Evolutionary conservation across 2,113 vertebrate species (phyloP).

Genomic region (Neopipo cinnamomea): DNA sequence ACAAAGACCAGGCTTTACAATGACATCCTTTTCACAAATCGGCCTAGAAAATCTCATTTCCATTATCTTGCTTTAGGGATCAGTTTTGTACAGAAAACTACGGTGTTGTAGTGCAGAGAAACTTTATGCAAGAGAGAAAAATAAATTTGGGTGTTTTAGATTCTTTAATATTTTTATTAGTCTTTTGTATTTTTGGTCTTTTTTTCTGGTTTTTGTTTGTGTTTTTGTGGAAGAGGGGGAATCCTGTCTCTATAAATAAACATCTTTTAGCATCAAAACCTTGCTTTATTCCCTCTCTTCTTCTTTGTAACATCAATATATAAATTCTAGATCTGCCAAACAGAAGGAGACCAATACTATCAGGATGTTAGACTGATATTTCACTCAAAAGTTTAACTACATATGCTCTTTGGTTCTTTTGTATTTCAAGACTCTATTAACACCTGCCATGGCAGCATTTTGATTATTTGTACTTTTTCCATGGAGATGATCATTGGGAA

Average conservation of each 20-base stretch:
- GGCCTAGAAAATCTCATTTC: neutral
- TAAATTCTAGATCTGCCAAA: neutral
- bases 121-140: neutral
- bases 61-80: neutral
- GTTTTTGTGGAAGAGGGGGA: accelerated
- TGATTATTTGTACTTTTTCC: neutral
- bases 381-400: neutral
- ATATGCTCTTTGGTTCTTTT: neutral
- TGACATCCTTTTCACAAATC: neutral
- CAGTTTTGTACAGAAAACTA: neutral
- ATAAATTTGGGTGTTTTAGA: neutral
- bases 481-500: neutral
- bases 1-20: neutral
- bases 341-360: neutral
- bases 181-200: neutral
- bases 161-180: neutral
- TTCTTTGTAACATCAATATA: neutral
- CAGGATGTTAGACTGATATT: neutral
- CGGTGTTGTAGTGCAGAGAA: neutral
- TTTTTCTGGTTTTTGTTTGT: neutral
- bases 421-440: neutral
- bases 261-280: neutral
- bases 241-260: neutral
- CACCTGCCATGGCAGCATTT: neutral
- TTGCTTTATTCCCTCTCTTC: neutral